Conservation (phyloP, 2,113 vertebrate species). For the Propithecus coquereli region DNA sequence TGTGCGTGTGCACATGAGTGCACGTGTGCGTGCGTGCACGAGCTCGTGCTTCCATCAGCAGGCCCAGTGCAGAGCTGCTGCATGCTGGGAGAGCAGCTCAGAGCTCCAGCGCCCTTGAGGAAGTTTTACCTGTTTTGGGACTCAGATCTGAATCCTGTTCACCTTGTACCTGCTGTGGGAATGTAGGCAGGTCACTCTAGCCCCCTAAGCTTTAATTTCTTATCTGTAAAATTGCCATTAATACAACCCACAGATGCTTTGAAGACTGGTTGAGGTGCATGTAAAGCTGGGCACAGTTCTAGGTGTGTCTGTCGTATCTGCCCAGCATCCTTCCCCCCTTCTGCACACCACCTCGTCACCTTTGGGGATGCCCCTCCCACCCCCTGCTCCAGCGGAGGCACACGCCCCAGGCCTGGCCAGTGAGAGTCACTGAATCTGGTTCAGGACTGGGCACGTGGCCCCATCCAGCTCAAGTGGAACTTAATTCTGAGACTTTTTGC, state of each 20-base stretch:
- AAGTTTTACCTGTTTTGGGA: neutral
- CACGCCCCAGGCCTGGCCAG: neutral
- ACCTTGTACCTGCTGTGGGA: neutral
- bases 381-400: too few relatives aligned
- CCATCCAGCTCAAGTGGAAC: neutral
- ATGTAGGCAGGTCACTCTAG: fast-evolving
- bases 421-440: neutral
- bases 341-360: neutral
- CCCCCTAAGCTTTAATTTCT: neutral
- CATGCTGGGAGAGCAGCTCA: neutral
- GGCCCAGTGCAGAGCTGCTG: neutral
- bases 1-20: neutral
- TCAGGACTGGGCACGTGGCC: neutral
- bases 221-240: neutral
- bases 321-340: too few relatives aligned
- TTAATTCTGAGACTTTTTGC: neutral
- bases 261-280: neutral
- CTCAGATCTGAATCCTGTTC: neutral
- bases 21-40: fast-evolving
- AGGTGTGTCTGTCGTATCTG: neutral
- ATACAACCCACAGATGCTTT: neutral
- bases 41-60: neutral
- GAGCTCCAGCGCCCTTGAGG: neutral
- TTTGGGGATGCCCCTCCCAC: fast-evolving
- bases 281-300: too few relatives aligned